Evolutionary conservation across 2,888 invertebrate species (phyloP).

Genomic region (Drosophila atripex): DNA sequence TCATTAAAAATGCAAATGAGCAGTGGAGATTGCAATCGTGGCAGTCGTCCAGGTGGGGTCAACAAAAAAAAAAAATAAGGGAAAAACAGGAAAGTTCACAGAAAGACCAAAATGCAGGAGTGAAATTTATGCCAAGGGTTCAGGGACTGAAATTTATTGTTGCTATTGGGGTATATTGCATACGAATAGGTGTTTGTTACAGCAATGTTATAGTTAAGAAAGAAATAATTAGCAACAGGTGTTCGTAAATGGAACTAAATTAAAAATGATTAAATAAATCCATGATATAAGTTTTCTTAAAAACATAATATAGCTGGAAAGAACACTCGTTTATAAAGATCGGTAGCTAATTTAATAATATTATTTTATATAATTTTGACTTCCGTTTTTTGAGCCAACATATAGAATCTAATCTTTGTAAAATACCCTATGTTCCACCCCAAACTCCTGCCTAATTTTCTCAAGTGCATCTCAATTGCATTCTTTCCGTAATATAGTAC

Average conservation of each 20-base stretch:
- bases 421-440: background rate
- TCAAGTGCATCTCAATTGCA: constrained; percentile 35
- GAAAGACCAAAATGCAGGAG: constrained; percentile 41
- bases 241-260: background rate
- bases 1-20: constrained; percentile 77
- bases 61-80: constrained; percentile 32
- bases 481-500: constrained; percentile 37
- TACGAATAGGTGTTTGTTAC: constrained; percentile 1
- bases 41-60: constrained; percentile 58
- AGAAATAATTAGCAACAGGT: too few species aligned
- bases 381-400: too few species aligned
- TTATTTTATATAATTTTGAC: too few species aligned
- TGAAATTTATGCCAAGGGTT: constrained; percentile 71
- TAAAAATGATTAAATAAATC: background rate
- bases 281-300: too few species aligned
- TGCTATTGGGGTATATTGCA: constrained; percentile 24
- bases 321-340: too few species aligned
- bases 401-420: background rate
- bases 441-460: background rate
- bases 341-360: too few species aligned
- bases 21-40: constrained; percentile 67
- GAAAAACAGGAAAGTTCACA: constrained; percentile 23
- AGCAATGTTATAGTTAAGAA: background rate
- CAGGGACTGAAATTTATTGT: constrained; percentile 43
- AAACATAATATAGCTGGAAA: background rate